Base-by-base conservation (phyloP, 1,140 invertebrate species). In the Schlechtendalia chinensis region DNA sequence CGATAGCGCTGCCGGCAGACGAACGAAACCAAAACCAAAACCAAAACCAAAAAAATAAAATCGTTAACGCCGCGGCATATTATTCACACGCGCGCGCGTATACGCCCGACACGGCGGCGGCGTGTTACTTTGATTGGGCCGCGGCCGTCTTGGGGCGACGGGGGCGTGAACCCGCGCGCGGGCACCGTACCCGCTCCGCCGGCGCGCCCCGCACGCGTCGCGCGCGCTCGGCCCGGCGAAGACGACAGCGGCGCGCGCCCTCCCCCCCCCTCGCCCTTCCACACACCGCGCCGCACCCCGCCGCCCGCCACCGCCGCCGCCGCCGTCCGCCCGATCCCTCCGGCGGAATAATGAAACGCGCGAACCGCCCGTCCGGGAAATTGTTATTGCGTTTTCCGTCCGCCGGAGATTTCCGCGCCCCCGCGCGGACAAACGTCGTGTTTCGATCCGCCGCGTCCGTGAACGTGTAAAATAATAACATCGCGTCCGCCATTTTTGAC, bases 361-460 rank as follows among this genome's bases (percentile, higher is more conserved):
- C 50, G 75, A 79, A 79, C 75, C 74, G 56, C 74, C 74, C 74
- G 74, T 77, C 75, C 75, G 75, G 75, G 75, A 79, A 79, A 79
- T 79, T 79, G 75, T 79, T 79, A 79, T 79, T 79, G 75, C 75
- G 75, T 79, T 79, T 63, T 61, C 75, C 47, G 14, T 6, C 39
- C 29, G 32, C 54, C 72, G 59, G 72, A 61, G 74, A 79, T 79
- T 79, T 79, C 74, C 74, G 32, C 32, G 32, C 32, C 32, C 3
- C 32, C 32, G 32, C 29, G 74, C 74, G 56, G 74, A 79, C 61
- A 59, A 79, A 63, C 74, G 74, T 79, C 74, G 74, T 79, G 74
- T 79, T 61, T 59, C 58, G 10, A 22, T 22, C n/a, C n/a, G n/a
- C n/a, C n/a, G 39, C n/a, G 63, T 45, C 3, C 32, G 32, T 39